Evolutionary conservation across 23 tunicate genomes (phyloP), one percentile per base, ranked within the genome.

Genomic region (Halocynthia aurantium): DNA sequence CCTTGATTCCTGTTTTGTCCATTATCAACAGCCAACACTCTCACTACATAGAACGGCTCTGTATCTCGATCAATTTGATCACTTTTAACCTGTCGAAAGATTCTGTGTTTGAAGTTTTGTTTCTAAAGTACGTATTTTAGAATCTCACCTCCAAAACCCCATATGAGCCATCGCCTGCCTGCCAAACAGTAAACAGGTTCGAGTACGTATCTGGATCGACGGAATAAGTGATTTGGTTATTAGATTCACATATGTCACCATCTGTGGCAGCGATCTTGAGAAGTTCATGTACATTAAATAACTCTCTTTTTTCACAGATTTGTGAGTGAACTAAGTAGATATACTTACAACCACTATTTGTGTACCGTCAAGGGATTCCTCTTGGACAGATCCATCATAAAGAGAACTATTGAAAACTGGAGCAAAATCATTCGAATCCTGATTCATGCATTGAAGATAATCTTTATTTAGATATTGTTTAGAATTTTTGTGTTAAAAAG

Each of bases 201-300:
- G 83, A 56, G 51, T 60, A 56, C 12, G 22, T 76, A 57, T 71
- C 63, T 8, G 80, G n/a, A 67, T 58, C 80, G 11, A 88, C 75
- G 13, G 69, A 67, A 62, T 70, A 88, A 20, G 68, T 62, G 61
- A 88, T 66, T 60, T 69, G 75, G 60, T 83, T 88, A 78, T 88
- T 83, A 8, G 93, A 82, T 12, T 22, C 7, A 51, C 95, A 88
- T 52, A 77, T 56, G 70, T 88, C 95, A 60, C 51, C 79, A 71
- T 88, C 95, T 7, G 83, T 63, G 19, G 95, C 95, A 67, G 22
- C 52, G 17, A 88, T 75, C 95, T 88, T 6, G 4, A 61, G 8
- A 5, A 22, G n/a, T 57, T 60, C 17, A 60, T 60, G 2, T 15
- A 0, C n/a, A 21, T n/a, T 2, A 68, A 17, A 18, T 17, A 68